phyloP scores from a whole-genome alignment of 2,797 vertebrate genomes.

The Margarornis squamiger region DNA sequence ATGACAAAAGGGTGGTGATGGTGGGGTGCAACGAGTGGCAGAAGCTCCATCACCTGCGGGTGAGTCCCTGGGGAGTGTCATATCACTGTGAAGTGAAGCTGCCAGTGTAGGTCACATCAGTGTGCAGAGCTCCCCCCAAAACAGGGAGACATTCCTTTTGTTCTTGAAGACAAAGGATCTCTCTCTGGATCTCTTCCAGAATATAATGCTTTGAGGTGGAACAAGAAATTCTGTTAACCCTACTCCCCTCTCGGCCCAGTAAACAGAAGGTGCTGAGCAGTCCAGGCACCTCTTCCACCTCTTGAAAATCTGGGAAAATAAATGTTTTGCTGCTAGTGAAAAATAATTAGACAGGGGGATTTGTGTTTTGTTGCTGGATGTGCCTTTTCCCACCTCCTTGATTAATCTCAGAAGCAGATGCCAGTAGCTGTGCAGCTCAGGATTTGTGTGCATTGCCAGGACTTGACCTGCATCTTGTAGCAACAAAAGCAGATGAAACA shows the following conservation, averaged over 20 bases:
- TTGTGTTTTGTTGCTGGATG: not conserved
- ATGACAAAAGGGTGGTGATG: fast-evolving
- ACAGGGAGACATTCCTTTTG: not conserved
- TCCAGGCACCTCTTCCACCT: not conserved
- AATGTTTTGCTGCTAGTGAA: not conserved
- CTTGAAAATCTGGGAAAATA: conserved; percentile 23
- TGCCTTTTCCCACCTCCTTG: not conserved
- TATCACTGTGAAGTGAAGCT: not conserved
- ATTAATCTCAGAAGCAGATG: conserved; percentile 13
- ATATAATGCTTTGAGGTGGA: not conserved
- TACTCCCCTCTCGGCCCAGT: not conserved
- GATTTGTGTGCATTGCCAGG: not conserved
- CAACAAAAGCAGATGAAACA: not conserved
- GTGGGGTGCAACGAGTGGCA: not conserved
- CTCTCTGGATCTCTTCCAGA: conserved; percentile 20
- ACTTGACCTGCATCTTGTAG: not conserved
- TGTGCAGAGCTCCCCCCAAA: not conserved
- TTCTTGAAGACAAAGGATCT: conserved; percentile 4
- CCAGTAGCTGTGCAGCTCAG: not conserved
- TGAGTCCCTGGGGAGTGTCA: not conserved
- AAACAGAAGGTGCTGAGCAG: conserved; percentile 21
- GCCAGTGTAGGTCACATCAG: fast-evolving
- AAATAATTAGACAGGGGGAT: conserved; percentile 9
- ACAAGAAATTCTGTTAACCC: not conserved
- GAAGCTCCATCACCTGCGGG: not conserved